These are phyloP conservation scores for Dione juno DNA, from an alignment of 2,888 invertebrate species.

Conservation along the genomic window DNA sequence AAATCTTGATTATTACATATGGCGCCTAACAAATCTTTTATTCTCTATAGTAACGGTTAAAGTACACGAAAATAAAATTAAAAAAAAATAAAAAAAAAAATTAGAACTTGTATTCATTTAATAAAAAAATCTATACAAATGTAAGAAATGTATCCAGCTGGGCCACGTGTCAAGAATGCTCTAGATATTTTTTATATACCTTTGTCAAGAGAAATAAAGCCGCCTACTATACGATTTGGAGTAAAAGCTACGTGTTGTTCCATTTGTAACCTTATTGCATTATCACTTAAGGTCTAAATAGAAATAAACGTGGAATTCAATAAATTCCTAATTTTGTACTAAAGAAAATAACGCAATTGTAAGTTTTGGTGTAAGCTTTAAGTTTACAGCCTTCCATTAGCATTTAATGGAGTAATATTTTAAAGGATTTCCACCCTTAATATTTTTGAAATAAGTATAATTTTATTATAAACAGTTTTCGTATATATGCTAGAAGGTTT, in stretches of 20 bases:
- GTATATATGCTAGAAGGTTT: background rate
- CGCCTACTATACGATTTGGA: slow-evolving; percentile 32
- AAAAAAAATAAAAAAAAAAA: background rate
- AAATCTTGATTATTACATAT: no score
- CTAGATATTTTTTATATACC: slow-evolving; percentile 35
- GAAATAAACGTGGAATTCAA: background rate
- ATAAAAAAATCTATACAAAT: slow-evolving; percentile 15
- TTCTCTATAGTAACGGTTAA: background rate
- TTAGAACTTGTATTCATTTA: background rate
- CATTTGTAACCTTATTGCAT: background rate
- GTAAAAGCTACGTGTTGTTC: background rate
- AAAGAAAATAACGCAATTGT: slow-evolving; percentile 24
- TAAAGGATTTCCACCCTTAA: background rate
- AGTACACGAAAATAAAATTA: background rate
- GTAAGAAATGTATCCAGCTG: slow-evolving; percentile 40
- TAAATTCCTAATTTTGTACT: slow-evolving; percentile 16
- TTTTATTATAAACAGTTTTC: background rate
- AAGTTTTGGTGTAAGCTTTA: background rate
- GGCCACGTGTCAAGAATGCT: slow-evolving; percentile 42
- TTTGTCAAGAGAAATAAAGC: slow-evolving; percentile 33
- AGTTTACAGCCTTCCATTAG: background rate
- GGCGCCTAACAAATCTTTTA: background rate
- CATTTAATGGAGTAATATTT: background rate
- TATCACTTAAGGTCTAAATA: background rate
- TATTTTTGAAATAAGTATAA: background rate